Conservation (phyloP, 2,888 invertebrate genomes). For the Branchipolynoe longqiensis region DNA sequence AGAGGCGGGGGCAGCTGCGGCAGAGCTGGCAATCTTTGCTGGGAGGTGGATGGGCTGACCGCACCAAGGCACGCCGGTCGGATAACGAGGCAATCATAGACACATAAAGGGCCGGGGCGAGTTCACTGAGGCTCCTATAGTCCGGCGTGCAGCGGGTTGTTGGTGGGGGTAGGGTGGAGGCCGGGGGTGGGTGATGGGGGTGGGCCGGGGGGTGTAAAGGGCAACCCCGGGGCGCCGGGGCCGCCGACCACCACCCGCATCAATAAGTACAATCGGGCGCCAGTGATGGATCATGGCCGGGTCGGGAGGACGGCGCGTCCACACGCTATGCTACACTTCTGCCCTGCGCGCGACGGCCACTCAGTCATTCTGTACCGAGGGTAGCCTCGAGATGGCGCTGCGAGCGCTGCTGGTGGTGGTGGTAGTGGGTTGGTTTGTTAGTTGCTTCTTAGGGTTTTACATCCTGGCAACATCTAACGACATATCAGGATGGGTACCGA, state of each 20-base stretch:
- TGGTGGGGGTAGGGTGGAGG: background rate
- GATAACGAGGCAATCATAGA: slow-evolving; percentile 36
- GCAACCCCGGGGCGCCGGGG: background rate
- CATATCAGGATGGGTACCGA: too few species aligned
- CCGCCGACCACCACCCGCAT: slow-evolving; percentile 11
- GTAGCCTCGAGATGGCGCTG: background rate
- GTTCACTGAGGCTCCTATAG: too few species aligned
- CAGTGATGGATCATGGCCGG: slow-evolving; percentile 17
- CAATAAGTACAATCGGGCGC: slow-evolving; percentile 44
- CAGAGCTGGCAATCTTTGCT: too few species aligned
- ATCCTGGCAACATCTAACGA: too few species aligned
- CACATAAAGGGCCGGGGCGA: background rate
- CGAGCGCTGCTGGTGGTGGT: too few species aligned
- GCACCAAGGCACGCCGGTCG: background rate
- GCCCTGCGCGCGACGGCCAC: background rate
- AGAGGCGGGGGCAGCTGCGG: too few species aligned
- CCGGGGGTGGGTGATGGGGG: background rate
- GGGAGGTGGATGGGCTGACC: background rate
- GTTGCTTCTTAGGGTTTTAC: too few species aligned
- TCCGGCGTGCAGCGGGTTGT: background rate
- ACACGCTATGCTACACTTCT: slow-evolving; percentile 43
- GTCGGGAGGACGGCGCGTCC: background rate
- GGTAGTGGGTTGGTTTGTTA: too few species aligned
- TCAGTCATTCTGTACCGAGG: slow-evolving; percentile 7
- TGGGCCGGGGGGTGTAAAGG: background rate